Evolutionary conservation across 92 coral and sea anemone genomes (phyloP).

Genomic region (Epizoanthus rinbou): DNA sequence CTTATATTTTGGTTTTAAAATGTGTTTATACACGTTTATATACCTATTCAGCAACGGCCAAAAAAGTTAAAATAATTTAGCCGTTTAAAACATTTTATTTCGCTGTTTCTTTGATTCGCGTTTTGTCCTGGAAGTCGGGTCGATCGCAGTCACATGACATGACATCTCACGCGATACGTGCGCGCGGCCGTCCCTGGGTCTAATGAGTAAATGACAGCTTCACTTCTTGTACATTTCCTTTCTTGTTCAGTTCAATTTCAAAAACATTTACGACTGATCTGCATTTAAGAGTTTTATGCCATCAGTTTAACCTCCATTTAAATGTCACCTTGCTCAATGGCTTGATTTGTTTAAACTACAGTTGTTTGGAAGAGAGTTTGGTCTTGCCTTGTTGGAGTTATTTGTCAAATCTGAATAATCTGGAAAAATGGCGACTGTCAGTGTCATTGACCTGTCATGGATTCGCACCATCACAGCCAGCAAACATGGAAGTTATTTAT

Average conservation of each 20-base stretch:
- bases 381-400: too few relatives aligned
- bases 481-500: neutral
- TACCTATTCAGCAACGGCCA: too few relatives aligned
- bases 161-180: too few relatives aligned
- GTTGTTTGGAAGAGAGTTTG: neutral
- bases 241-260: too few relatives aligned
- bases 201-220: neutral
- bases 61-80: too few relatives aligned
- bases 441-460: constrained; percentile 2
- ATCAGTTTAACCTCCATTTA: neutral
- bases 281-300: neutral
- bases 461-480: neutral
- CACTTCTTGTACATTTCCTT: constrained; percentile 3
- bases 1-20: too few relatives aligned
- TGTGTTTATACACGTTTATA: too few relatives aligned
- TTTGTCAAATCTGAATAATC: neutral
- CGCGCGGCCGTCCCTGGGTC: too few relatives aligned
- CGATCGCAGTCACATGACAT: too few relatives aligned
- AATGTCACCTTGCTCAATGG: neutral
- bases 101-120: too few relatives aligned
- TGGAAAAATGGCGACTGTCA: neutral
- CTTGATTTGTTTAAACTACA: neutral
- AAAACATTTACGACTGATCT: neutral
- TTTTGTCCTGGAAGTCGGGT: too few relatives aligned
- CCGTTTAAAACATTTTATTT: too few relatives aligned